Conservation (phyloP, 2,888 invertebrate genomes). For the Amphipoea lucens region DNA sequence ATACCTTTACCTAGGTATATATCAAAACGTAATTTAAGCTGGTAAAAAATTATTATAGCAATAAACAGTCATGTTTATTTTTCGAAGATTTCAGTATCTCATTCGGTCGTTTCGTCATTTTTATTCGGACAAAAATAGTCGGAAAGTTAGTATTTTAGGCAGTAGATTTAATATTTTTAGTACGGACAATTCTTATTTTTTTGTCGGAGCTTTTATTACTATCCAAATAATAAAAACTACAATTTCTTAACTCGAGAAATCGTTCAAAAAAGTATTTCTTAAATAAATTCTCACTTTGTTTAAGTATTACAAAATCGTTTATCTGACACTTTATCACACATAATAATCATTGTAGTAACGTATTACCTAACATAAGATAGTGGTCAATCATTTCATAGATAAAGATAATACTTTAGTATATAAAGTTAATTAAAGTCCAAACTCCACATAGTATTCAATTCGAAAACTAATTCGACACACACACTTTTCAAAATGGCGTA, state of each 20-base stretch:
- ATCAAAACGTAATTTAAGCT: too few species aligned
- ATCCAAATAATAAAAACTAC: neutral
- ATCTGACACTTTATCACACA: neutral
- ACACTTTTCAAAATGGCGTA: conserved; percentile 44
- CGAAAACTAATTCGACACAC: neutral
- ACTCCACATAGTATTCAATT: conserved; percentile 12
- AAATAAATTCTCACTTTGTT: neutral
- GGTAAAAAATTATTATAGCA: too few species aligned
- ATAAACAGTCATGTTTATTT: too few species aligned
- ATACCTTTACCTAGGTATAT: too few species aligned
- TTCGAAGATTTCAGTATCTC: too few species aligned
- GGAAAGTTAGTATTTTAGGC: too few species aligned
- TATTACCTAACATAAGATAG: conserved; percentile 31
- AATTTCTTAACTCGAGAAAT: too few species aligned
- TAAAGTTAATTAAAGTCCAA: conserved; percentile 14
- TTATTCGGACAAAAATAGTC: too few species aligned
- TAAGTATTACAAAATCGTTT: neutral
- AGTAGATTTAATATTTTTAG: too few species aligned
- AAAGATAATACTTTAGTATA: conserved; percentile 48
- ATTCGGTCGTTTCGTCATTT: too few species aligned
- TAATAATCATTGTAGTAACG: neutral
- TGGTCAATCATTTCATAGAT: neutral
- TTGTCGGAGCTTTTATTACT: too few species aligned
- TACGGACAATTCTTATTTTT: too few species aligned
- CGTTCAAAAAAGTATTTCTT: neutral